These are phyloP conservation scores for Drosophila fuyamai DNA, from an alignment of 1,140 invertebrate genomes.

Conservation along the genomic window DNA sequence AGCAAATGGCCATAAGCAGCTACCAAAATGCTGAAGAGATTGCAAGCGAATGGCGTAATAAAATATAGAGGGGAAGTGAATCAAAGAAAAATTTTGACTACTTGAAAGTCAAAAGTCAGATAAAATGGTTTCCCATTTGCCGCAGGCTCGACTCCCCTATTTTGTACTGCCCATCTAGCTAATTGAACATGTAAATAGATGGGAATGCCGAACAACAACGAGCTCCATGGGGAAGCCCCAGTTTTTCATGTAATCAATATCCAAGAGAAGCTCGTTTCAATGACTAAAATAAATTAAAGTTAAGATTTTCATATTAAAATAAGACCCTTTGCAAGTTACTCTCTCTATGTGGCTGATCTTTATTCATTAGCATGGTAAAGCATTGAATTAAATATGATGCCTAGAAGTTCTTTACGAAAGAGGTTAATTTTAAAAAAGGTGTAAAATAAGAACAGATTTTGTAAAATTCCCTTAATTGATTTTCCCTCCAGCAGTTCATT, in stretches of 20 bases:
- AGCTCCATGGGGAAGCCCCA: background rate
- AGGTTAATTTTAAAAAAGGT: background rate
- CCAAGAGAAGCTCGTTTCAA: no score
- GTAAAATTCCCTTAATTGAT: constrained; percentile 1
- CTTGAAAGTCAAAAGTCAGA: constrained; percentile 21
- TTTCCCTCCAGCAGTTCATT: constrained; percentile 28
- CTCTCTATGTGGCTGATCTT: no score
- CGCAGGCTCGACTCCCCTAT: background rate
- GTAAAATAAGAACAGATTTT: background rate
- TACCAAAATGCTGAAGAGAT: constrained; percentile 33
- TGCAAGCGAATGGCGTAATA: constrained; percentile 16
- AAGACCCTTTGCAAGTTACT: no score
- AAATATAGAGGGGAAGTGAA: constrained; percentile 16
- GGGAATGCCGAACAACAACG: background rate
- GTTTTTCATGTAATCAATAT: no score
- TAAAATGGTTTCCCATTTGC: background rate
- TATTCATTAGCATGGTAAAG: no score
- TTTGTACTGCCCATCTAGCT: constrained; percentile 14
- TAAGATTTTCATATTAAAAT: no score
- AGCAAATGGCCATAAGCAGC: constrained; percentile 65
- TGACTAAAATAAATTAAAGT: no score
- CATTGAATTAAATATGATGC: no score
- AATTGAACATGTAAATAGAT: constrained; percentile 26
- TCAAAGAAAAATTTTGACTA: constrained; percentile 22
- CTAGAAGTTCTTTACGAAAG: background rate